phyloP scores from a whole-genome alignment of 2,797 vertebrate species.

The Labroides dimidiatus region DNA sequence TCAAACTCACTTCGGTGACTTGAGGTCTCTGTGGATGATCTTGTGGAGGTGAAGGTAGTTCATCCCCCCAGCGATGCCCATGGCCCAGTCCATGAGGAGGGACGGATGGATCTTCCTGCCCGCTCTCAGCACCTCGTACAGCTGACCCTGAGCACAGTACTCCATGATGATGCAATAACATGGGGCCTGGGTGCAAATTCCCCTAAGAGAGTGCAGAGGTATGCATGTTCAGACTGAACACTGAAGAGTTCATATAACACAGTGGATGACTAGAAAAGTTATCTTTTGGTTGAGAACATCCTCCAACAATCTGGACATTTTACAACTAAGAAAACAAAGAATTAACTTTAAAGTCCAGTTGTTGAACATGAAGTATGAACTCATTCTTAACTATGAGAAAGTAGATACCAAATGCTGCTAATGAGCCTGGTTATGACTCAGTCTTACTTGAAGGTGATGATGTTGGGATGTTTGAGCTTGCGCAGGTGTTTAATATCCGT shows the following conservation, averaged over 20 bases:
- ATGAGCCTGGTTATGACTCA: neutral
- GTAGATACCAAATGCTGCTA: no score
- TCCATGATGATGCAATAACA: constrained; percentile 99
- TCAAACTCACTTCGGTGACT: constrained; percentile 94
- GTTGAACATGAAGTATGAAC: neutral
- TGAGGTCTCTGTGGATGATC: constrained; percentile 98
- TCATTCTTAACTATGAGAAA: no score
- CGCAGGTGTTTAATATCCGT: constrained; percentile 97
- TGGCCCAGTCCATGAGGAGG: constrained; percentile 97
- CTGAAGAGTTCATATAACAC: neutral
- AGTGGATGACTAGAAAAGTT: neutral
- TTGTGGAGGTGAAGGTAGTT: constrained; percentile 99
- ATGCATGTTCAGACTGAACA: neutral
- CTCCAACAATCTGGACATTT: no score
- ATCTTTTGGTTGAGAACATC: neutral
- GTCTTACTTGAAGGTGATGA: constrained; percentile 96
- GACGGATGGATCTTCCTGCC: constrained; percentile 94
- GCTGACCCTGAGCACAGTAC: constrained; percentile 98
- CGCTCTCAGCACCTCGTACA: constrained; percentile 95
- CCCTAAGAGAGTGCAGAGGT: constrained; percentile 78
- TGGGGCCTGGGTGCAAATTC: constrained; percentile 97
- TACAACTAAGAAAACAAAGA: no score
- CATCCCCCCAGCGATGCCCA: constrained; percentile 98
- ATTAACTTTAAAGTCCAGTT: no score
- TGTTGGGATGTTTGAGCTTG: constrained; percentile 96